A percentile compares a stretch with the other conserved stretches of the same genome.
Evolutionary conservation across 2,113 vertebrate species (phyloP).

Genomic region (Oryzias javanicus): DNA sequence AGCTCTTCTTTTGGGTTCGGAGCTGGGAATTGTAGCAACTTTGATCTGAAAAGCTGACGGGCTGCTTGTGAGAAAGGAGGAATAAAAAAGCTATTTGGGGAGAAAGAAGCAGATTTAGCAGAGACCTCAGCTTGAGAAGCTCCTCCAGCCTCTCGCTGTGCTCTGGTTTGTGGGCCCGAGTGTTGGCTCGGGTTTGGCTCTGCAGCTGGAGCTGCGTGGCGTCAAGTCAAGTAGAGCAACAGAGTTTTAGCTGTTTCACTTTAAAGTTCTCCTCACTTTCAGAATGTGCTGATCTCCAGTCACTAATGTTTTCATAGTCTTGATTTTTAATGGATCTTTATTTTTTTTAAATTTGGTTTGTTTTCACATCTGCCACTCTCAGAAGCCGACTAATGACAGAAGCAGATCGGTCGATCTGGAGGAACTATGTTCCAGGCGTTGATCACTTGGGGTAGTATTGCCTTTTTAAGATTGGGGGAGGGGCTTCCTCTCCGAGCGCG

Average conservation of each 20-base stretch:
- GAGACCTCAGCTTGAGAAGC: slow-evolving; percentile 43
- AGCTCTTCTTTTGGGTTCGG: no score
- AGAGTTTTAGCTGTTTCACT: slow-evolving; percentile 41
- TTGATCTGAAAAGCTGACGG: neutral
- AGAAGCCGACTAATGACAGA: no score
- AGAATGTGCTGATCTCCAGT: slow-evolving; percentile 37
- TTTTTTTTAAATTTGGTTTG: neutral
- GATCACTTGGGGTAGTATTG: no score
- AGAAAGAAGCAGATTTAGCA: slow-evolving; percentile 30
- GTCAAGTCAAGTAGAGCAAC: slow-evolving; percentile 55
- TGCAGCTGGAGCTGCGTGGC: slow-evolving; percentile 65
- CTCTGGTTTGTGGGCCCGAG: slow-evolving; percentile 60
- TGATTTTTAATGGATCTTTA: neutral
- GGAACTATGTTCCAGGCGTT: no score
- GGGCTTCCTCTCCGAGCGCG: no score
- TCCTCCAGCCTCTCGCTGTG: slow-evolving; percentile 43
- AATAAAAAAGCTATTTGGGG: slow-evolving; percentile 17
- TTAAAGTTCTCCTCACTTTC: slow-evolving; percentile 58
- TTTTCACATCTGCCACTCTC: no score
- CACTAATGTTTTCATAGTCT: slow-evolving; percentile 60
- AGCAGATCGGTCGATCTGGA: no score
- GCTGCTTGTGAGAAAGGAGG: slow-evolving; percentile 16
- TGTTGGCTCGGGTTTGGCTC: slow-evolving; percentile 51
- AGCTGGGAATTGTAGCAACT: neutral
- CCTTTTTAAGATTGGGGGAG: no score